These are phyloP conservation scores for Archips crataeganus DNA, from an alignment of 2,888 invertebrate species.

Conservation along the genomic window DNA sequence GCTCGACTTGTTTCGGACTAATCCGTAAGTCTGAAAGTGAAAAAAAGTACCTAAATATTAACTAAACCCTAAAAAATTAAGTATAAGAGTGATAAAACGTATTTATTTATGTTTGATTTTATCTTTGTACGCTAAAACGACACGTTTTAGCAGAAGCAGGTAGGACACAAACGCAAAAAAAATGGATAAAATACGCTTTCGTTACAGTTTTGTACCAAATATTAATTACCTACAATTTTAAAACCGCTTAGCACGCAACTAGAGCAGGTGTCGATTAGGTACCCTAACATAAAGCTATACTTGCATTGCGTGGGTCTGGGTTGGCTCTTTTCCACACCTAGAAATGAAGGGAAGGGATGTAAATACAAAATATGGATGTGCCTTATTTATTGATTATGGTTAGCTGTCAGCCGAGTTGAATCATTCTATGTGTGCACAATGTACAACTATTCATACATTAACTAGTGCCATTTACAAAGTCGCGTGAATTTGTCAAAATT, in stretches of 20 bases:
- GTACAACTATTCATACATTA: too few relatives aligned
- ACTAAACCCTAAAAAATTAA: too few relatives aligned
- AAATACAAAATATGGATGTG: background rate
- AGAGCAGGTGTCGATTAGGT: slow-evolving; percentile 25
- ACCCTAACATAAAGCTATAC: slow-evolving; percentile 21
- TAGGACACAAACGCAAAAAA: slow-evolving; percentile 2
- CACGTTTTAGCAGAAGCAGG: too few relatives aligned
- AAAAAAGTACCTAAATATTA: too few relatives aligned
- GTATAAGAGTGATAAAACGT: too few relatives aligned
- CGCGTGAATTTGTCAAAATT: too few relatives aligned
- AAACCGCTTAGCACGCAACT: slow-evolving; percentile 25
- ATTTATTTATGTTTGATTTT: too few relatives aligned
- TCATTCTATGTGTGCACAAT: too few relatives aligned
- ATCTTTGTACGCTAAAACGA: too few relatives aligned
- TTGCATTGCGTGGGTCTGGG: slow-evolving; percentile 12
- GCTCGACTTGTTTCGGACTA: too few relatives aligned
- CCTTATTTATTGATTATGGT: background rate
- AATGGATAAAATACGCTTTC: background rate
- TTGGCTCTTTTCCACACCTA: slow-evolving; percentile 2
- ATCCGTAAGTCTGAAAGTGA: too few relatives aligned
- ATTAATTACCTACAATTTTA: slow-evolving; percentile 11
- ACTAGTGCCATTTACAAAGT: too few relatives aligned
- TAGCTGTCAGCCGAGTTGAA: background rate
- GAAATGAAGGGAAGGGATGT: background rate
- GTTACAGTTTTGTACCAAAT: background rate